phyloP scores from a whole-genome alignment of 1,140 invertebrate species.

The Drosophila santomea region DNA sequence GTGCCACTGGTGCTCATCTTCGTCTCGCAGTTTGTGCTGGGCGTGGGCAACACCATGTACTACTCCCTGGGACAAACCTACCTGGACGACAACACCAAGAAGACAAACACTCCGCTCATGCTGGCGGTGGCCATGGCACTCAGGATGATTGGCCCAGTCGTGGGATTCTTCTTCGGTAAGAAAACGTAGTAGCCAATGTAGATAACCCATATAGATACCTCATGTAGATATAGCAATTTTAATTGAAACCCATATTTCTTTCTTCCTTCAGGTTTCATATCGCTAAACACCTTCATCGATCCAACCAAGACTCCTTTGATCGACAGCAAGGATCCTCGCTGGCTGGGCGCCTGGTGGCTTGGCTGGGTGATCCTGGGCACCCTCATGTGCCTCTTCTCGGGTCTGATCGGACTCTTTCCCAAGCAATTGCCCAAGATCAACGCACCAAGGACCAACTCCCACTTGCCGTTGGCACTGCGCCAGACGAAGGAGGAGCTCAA shows the following conservation, averaged over 20 bases:
- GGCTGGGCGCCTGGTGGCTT: slow-evolving; percentile 91
- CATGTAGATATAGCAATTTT: too few species aligned
- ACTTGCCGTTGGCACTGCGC: slow-evolving; percentile 71
- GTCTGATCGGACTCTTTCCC: slow-evolving; percentile 87
- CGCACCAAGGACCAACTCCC: slow-evolving; percentile 63
- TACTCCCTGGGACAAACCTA: slow-evolving; percentile 89
- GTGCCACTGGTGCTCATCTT: slow-evolving; percentile 88
- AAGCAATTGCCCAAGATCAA: slow-evolving; percentile 85
- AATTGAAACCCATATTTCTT: background rate
- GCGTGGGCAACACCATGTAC: slow-evolving; percentile 89
- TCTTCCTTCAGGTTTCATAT: slow-evolving; percentile 86
- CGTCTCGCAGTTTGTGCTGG: slow-evolving; percentile 89
- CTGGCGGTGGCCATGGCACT: slow-evolving; percentile 84
- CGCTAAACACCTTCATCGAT: slow-evolving; percentile 88
- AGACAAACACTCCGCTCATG: slow-evolving; percentile 88
- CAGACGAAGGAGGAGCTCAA: slow-evolving; percentile 68
- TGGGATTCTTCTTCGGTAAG: slow-evolving; percentile 78
- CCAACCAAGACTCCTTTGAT: slow-evolving; percentile 88
- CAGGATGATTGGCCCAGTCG: slow-evolving; percentile 80
- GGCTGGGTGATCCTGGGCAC: slow-evolving; percentile 88
- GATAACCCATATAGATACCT: too few species aligned
- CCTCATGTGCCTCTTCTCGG: slow-evolving; percentile 86
- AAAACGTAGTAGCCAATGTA: too few species aligned
- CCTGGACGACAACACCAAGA: slow-evolving; percentile 89
- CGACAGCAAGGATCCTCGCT: slow-evolving; percentile 87